Conservation (phyloP, 2,113 vertebrate species). For the Gambusia affinis region DNA sequence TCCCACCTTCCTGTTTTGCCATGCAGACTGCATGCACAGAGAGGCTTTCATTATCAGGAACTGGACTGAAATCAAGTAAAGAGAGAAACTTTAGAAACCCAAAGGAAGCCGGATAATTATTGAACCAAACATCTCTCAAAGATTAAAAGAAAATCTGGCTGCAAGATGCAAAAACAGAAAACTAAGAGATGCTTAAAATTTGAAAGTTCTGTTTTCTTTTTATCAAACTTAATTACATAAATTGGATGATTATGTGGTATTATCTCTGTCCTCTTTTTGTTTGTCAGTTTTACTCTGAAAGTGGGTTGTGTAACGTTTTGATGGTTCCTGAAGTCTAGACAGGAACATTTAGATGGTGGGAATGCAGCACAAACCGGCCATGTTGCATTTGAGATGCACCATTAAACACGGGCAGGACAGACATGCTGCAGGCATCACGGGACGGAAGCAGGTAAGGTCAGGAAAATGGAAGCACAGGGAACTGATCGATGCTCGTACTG, state of each 20-base stretch:
- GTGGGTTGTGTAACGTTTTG: neutral
- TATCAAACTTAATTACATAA: neutral
- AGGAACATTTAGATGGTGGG: neutral
- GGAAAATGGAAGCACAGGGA: neutral
- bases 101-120: neutral
- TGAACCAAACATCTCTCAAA: neutral
- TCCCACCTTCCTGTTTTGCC: neutral
- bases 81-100: neutral
- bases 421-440: neutral
- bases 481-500: neutral
- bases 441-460: constrained; percentile 1
- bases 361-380: neutral
- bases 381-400: constrained; percentile 4
- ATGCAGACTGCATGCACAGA: neutral
- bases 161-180: neutral
- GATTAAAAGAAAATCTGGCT: neutral
- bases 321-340: neutral
- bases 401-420: neutral
- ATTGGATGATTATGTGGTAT: neutral
- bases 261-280: neutral
- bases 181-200: neutral
- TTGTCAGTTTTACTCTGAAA: neutral
- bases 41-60: neutral
- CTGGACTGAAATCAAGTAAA: neutral
- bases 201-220: neutral